phyloP scores from a whole-genome alignment of 2,888 invertebrate genomes.

The Zygogramma bicolorata region DNA sequence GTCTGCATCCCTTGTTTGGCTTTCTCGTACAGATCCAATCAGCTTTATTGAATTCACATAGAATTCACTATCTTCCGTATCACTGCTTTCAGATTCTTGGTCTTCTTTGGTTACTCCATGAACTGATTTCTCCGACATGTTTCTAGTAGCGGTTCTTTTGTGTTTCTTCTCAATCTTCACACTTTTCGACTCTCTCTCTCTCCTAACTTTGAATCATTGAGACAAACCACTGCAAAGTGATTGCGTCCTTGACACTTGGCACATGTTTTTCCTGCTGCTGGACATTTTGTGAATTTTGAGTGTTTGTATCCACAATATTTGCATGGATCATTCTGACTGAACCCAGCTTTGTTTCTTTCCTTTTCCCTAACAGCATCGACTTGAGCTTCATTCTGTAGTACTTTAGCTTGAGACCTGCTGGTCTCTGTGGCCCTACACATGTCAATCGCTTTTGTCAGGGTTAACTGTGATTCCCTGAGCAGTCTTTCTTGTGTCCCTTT shows the following conservation, averaged over 20 bases:
- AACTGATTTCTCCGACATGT: not conserved
- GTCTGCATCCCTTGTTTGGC: not conserved
- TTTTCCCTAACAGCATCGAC: not conserved
- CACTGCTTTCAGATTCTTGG: not conserved
- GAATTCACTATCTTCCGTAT: not conserved
- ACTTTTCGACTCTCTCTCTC: too few relatives aligned
- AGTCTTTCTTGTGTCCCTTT: slow-evolving; percentile 45
- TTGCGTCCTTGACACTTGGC: too few relatives aligned
- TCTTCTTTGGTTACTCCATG: not conserved
- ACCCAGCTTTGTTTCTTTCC: not conserved
- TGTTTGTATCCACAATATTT: slow-evolving; percentile 11
- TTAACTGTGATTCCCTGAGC: slow-evolving; percentile 43
- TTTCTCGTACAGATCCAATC: not conserved
- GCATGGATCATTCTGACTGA: not conserved
- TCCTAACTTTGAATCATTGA: too few relatives aligned
- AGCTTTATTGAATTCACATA: not conserved
- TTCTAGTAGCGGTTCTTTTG: not conserved
- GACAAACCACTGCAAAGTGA: too few relatives aligned
- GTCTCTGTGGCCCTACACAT: slow-evolving; percentile 45
- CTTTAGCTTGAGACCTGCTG: slow-evolving; percentile 40
- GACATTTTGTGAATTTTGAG: not conserved
- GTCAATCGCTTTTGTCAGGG: slow-evolving; percentile 43
- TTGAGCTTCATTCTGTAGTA: slow-evolving; percentile 31
- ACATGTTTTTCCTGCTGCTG: slow-evolving; percentile 13
- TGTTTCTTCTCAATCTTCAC: too few relatives aligned